phyloP scores from a whole-genome alignment of 2,888 invertebrate genomes.

The Smittia aterrima region DNA sequence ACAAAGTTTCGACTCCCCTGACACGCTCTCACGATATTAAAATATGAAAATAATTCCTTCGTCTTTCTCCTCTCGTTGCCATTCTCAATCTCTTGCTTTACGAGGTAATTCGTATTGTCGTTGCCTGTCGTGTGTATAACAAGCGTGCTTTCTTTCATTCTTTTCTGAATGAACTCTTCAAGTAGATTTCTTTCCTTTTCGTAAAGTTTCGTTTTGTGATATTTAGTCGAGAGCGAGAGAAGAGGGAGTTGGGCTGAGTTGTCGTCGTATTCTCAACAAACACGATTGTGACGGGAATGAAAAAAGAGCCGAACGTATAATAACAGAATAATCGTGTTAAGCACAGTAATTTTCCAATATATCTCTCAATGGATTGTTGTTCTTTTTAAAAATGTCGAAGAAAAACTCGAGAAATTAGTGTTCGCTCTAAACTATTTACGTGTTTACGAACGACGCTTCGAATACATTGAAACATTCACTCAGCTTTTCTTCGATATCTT shows the following conservation, averaged over 20 bases:
- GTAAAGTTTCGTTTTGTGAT: neutral
- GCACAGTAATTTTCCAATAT: neutral
- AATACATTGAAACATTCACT: neutral
- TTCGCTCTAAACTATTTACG: neutral
- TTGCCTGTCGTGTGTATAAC: neutral
- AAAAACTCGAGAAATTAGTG: neutral
- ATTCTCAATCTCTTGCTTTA: neutral
- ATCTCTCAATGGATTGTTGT: neutral
- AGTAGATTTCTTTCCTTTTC: neutral
- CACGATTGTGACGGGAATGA: too few species aligned
- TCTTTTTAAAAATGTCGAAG: neutral
- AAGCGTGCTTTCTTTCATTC: neutral
- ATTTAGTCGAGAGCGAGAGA: neutral
- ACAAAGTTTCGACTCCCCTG: too few species aligned
- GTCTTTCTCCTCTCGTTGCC: neutral
- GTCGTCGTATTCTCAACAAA: too few species aligned
- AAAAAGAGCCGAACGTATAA: neutral
- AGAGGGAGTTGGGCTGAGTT: too few species aligned
- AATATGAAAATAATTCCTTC: neutral
- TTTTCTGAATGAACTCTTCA: conserved; percentile 16
- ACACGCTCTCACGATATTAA: neutral
- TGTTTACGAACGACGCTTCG: neutral
- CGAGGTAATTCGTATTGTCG: neutral
- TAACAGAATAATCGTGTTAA: neutral
- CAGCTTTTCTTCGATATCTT: neutral